Conservation (phyloP, 2,888 invertebrate species). For the Euzetes globulus region DNA sequence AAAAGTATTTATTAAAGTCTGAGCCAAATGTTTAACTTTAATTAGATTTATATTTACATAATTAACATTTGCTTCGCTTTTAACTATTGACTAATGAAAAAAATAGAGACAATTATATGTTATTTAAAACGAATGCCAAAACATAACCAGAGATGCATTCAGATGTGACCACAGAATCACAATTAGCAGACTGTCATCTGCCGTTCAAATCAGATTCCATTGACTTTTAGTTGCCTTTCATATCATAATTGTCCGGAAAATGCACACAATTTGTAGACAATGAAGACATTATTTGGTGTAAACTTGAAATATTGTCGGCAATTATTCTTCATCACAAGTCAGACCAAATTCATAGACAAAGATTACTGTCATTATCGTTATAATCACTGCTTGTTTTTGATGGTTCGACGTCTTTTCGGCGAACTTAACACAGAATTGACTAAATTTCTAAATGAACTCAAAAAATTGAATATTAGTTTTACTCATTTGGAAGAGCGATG, state of each 20-base stretch:
- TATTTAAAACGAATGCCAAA: not conserved
- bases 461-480: not conserved
- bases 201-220: not conserved
- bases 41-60: constrained; percentile 24
- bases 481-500: not conserved
- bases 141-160: not conserved
- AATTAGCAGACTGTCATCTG: constrained; percentile 17
- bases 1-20: not conserved
- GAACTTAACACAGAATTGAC: not conserved
- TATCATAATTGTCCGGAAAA: not conserved
- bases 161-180: constrained; percentile 8
- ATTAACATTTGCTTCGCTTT: constrained; percentile 15
- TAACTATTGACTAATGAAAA: constrained; percentile 26
- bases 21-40: not conserved
- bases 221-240: not conserved
- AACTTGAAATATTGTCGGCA: constrained; percentile 23
- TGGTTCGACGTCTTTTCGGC: constrained; percentile 8
- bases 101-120: constrained; percentile 1
- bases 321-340: not conserved
- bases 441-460: not conserved
- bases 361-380: constrained; percentile 3
- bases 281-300: constrained; percentile 30
- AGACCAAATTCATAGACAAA: not conserved
- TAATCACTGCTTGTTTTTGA: constrained; percentile 18
- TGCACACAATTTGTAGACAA: not conserved